Evolutionary conservation across 2,113 vertebrate species (phyloP), one percentile per base, ranked within the genome.

Genomic region (Garra rufa): DNA sequence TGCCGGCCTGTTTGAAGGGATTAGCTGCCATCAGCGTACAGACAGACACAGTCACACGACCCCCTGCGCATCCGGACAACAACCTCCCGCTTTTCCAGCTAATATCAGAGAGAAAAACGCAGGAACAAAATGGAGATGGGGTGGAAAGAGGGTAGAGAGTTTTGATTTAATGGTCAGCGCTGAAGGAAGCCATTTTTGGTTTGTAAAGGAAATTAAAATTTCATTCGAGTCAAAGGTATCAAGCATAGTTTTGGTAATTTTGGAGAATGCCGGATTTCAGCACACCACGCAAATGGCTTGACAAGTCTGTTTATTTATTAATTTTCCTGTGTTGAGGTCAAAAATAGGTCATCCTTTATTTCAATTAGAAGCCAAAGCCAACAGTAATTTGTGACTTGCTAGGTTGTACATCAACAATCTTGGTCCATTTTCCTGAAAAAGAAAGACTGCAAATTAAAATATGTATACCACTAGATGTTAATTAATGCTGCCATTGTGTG

Each of bases 1-100:
- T 57, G 78, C 44, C 41, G 77, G 34, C 73, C 44, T 76, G 77
- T 90, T 89, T 82, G 83, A 85, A 84, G 81, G 87, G 85, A 88
- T 86, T 86, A 89, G 75, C 69, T 81, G 73, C 43, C 74, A 82
- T 86, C 85, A 88, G 74, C 46, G 6, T 24, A 43, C 52, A 86
- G 74, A 82, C 83, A 46, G 75, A 65, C 77, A 88, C 76, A 77
- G 50, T 61, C 83, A 81, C 76, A 61, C 38, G 21, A 73, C 24
- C 84, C 67, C 63, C 73, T 65, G 65, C 21, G 6, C 74, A 73
- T 52, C 26, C 28, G 78, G 65, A 78, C 83, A 79, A 67, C 41
- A 75, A 65, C 26, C 50, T 85, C 57, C 7, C 21, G 57, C 85
- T 84, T 76, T 34, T 26, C 9, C 55, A 11, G 17, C 55, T 70